Evolutionary conservation across 1,140 invertebrate genomes (phyloP), one percentile per base, ranked within the genome.

Genomic region (Trinorchestia longiramus): DNA sequence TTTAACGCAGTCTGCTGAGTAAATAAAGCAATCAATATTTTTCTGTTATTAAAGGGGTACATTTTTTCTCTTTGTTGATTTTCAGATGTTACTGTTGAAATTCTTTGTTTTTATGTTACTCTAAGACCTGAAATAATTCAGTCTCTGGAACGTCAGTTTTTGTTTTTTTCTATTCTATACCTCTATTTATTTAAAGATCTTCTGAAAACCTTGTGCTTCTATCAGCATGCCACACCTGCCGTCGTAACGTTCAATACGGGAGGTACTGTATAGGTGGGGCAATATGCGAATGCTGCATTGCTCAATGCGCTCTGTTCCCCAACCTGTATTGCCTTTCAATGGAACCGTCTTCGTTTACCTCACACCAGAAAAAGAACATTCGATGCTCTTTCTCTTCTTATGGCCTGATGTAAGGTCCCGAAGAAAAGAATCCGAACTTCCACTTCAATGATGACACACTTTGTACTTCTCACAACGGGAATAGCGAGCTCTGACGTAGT

Each of bases 261-360:
- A 43, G n/a, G 88, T 77, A 41, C 41, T 41, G 41, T 41, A 36
- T 90, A 42, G n/a, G 28, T 8, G 44, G 44, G 92, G 45, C 92
- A 94, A 44, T 36, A 94, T 94, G 92, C 92, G 92, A 94, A 94
- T 43, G 92, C 92, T 94, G 92, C 44, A 40, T 94, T 8, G 43
- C 44, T 6, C 44, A 45, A 43, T 28, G 3, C 40, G 88, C 3
- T 42, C 41, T 41, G 28, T 90, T 90, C 88, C 43, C 43, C 44
- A 40, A 47, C 92, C 92, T 45, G 23, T 43, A 45, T 94, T 43
- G 92, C 43, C 92, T 43, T 44, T 6, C 44, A 47, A 47, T 44
- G 92, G 92, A 94, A 94, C 45, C 92, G 92, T 94, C 92, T 94
- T 94, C 92, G 92, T 45, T 94, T 90, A 90, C 88, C 43, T 90